phyloP scores from a whole-genome alignment of 2,797 vertebrate species.

The Oreortyx pictus region DNA sequence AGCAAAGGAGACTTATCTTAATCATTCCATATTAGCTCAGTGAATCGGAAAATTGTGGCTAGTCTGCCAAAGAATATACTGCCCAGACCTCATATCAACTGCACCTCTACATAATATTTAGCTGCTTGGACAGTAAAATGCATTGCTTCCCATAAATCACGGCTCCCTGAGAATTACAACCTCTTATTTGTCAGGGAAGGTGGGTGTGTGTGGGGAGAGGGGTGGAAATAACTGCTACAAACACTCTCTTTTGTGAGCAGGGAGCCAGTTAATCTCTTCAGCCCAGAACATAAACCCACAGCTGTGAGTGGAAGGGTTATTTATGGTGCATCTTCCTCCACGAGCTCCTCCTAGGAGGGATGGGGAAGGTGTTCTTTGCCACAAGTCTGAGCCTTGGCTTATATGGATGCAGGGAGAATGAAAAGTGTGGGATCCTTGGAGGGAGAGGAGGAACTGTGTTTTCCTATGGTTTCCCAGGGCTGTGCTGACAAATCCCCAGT shows the following conservation, averaged over 20 bases:
- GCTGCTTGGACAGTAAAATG: constrained; percentile 37
- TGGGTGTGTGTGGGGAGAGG: neutral
- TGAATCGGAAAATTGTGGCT: constrained; percentile 26
- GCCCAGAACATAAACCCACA: constrained; percentile 4
- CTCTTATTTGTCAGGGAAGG: constrained; percentile 26
- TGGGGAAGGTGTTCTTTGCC: neutral
- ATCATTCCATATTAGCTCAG: constrained; percentile 9
- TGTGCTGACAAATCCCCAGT: constrained; percentile 28
- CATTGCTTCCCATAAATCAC: constrained; percentile 47
- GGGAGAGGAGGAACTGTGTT: constrained; percentile 44
- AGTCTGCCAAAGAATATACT: constrained; percentile 23
- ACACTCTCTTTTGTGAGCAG: neutral
- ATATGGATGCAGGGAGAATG: constrained; percentile 33
- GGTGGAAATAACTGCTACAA: constrained; percentile 7
- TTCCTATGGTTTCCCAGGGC: constrained; percentile 28
- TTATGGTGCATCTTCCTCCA: constrained; percentile 15
- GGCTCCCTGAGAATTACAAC: constrained; percentile 38
- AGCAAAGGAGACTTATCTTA: constrained; percentile 23
- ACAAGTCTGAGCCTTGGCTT: neutral
- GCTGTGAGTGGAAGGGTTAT: constrained; percentile 11
- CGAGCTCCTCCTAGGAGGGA: neutral
- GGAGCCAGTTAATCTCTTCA: constrained; percentile 55
- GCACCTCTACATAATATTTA: constrained; percentile 3
- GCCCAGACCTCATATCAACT: neutral
- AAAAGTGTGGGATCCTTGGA: constrained; percentile 32